Base-by-base conservation (phyloP, 2,113 vertebrate species). In the Phylloscopus trochiloides region DNA sequence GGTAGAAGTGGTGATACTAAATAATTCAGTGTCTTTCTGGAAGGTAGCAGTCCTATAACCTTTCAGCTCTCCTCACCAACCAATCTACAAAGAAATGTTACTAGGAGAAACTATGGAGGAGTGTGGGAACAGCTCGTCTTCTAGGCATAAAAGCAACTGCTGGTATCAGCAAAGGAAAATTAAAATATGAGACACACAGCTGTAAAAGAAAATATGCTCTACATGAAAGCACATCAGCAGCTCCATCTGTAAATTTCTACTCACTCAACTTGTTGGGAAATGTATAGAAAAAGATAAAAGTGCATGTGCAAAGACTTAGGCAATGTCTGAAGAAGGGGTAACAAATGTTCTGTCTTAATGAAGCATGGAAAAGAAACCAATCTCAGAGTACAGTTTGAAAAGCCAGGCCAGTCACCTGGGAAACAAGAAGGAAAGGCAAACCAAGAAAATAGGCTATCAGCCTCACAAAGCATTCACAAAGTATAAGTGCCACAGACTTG, bases 1-100 rank as follows among this genome's bases (percentile, higher is more conserved):
- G 58, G 66, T 55, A 90, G 88, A 88, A 84, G 22, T 58, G 55
- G 54, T 93, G 67, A 65, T 78, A 51, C 18, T 76, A 92, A 91
- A 95, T 94, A 90, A 96, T 97, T 97, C 51, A 73, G 68, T 77
- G 78, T 73, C 34, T 86, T 90, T 82, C 91, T 94, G 76, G 73
- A 93, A 86, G 48, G 82, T 81, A 86, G 57, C 45, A 67, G 50
- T 42, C 48, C 52, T 83, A 22, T 48, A 92, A 92, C 66, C 68
- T 96, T 93, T 96, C 85, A 87, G 78, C 55, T 88, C 78, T 84
- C 17, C 59, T 91, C 78, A 86, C 73, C 52, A 92, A 48, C 38
- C 65, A 66, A 47, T 65, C 48, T 75, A 95, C 55, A 96, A 96
- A 95, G 77, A 73, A 95, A 82, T 62, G 66, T 87, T 93, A 93